phyloP scores from a whole-genome alignment of 2,113 vertebrate genomes.

The Mola mola region DNA sequence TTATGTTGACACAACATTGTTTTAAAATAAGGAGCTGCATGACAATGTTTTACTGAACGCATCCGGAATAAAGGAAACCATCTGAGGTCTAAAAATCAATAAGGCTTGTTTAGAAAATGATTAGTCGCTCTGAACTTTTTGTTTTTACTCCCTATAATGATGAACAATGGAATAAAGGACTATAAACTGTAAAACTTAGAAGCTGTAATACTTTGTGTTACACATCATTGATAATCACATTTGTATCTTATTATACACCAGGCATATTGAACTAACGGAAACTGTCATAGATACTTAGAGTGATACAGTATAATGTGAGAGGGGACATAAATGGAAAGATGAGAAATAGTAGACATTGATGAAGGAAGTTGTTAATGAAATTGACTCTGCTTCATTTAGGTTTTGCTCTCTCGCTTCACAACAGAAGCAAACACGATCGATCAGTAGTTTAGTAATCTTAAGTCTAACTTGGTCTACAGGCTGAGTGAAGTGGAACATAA shows the following conservation, averaged over 20 bases:
- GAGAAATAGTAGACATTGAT: slow-evolving; percentile 4
- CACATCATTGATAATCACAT: slow-evolving; percentile 14
- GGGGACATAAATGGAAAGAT: neutral
- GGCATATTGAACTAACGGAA: too few relatives aligned
- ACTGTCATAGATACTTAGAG: neutral
- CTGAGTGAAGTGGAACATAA: too few relatives aligned
- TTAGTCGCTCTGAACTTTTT: slow-evolving; percentile 3
- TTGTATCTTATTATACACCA: neutral
- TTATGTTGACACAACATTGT: neutral
- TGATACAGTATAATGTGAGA: neutral
- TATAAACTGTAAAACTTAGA: slow-evolving; percentile 14
- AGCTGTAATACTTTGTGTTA: slow-evolving; percentile 7
- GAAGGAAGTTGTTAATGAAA: neutral
- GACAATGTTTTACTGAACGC: neutral
- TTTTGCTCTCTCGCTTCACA: neutral
- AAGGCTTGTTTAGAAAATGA: slow-evolving; percentile 22
- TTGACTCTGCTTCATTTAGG: neutral
- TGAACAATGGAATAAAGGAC: slow-evolving; percentile 5
- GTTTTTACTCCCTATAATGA: neutral
- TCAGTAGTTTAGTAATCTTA: too few relatives aligned
- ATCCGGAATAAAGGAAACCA: neutral
- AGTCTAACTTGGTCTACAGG: too few relatives aligned
- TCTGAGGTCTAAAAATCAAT: slow-evolving; percentile 1
- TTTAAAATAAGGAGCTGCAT: slow-evolving; percentile 11
- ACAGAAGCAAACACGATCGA: too few relatives aligned